A percentile compares a stretch with the other conserved stretches of the same genome.
phyloP scores from a whole-genome alignment of 2,888 invertebrate genomes.

The Sinopyrophorus schimmeli region DNA sequence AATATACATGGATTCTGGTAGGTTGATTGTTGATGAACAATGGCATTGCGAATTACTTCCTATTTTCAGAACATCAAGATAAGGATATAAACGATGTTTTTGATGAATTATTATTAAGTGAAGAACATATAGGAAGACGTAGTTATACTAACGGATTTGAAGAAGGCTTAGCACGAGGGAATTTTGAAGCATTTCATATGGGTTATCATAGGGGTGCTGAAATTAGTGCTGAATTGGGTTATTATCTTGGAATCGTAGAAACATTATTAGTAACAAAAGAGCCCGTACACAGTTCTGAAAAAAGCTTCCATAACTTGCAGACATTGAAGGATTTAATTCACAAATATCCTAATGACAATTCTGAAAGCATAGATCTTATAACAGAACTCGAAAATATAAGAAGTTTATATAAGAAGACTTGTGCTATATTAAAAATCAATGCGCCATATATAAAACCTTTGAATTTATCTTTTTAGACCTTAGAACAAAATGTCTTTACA shows the following conservation, averaged over 20 bases:
- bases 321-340: constrained; percentile 64
- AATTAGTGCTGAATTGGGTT: constrained; percentile 77
- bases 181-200: constrained; percentile 70
- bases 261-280: constrained; percentile 44
- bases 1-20: too few relatives aligned
- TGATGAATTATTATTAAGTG: constrained; percentile 70
- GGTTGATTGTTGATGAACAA: too few relatives aligned
- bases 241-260: constrained; percentile 66
- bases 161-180: constrained; percentile 65
- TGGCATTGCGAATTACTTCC: background rate
- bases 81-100: constrained; percentile 75
- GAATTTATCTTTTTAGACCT: constrained; percentile 63
- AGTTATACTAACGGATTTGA: constrained; percentile 71
- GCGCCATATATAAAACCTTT: constrained; percentile 59
- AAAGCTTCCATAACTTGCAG: constrained; percentile 59
- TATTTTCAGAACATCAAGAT: constrained; percentile 2
- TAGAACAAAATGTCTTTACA: too few relatives aligned
- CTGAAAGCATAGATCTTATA: constrained; percentile 67
- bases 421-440: constrained; percentile 68
- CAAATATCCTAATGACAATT: constrained; percentile 68
- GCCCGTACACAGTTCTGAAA: constrained; percentile 55
- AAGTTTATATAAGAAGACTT: constrained; percentile 69
- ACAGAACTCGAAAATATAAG: constrained; percentile 65
- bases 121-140: constrained; percentile 65
- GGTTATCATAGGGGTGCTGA: constrained; percentile 79